These are phyloP conservation scores for Macrosteles quadrilineatus DNA, from an alignment of 1,140 invertebrate genomes.

Conservation along the genomic window DNA sequence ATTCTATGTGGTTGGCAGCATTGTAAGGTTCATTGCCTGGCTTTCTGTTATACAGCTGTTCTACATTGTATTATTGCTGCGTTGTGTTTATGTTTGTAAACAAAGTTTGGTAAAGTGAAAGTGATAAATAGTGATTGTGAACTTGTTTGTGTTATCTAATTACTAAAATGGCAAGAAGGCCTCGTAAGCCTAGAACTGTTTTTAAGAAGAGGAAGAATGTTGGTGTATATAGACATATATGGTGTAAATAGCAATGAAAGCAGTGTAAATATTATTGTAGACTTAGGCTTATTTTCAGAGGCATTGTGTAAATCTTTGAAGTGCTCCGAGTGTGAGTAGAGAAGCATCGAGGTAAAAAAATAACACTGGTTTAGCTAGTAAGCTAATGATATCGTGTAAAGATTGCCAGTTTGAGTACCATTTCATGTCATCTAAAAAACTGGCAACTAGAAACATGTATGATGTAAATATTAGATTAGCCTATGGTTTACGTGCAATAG, in stretches of 20 bases:
- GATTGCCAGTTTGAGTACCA: neutral
- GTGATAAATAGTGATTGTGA: no score
- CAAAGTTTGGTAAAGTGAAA: no score
- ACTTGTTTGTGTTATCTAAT: no score
- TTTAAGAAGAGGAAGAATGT: slow-evolving; percentile 11
- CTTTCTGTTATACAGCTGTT: no score
- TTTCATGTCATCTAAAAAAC: slow-evolving; percentile 17
- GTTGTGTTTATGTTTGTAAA: no score
- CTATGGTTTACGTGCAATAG: slow-evolving; percentile 25
- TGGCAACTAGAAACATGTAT: slow-evolving; percentile 7
- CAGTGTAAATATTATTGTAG: slow-evolving; percentile 14
- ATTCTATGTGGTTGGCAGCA: no score
- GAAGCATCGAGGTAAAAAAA: neutral
- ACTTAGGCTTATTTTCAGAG: slow-evolving; percentile 3
- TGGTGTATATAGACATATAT: neutral
- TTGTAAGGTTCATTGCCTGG: no score
- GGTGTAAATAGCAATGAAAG: slow-evolving; percentile 25
- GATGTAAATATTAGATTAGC: slow-evolving; percentile 32
- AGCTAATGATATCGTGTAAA: slow-evolving; percentile 10
- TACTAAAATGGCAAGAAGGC: no score
- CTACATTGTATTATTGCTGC: no score
- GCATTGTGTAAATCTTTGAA: slow-evolving; percentile 9
- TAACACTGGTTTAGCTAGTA: slow-evolving; percentile 9
- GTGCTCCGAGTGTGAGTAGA: slow-evolving; percentile 1
- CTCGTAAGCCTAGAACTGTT: neutral